Conservation (phyloP, 2,797 vertebrate species). For the Neoniphon sammara region DNA sequence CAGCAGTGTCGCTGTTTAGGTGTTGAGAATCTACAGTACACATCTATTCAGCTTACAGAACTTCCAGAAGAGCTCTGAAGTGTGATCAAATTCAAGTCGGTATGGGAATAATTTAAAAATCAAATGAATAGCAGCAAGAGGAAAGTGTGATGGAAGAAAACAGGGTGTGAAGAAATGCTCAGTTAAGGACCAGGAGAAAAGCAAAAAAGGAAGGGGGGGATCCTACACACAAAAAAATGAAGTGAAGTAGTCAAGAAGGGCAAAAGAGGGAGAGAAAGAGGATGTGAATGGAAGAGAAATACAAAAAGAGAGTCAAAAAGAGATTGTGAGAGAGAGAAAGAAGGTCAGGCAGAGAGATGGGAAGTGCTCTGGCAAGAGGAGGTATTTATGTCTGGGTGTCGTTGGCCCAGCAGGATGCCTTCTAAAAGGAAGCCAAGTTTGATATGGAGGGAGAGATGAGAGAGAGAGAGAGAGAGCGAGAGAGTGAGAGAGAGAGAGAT, state of each 20-base stretch:
- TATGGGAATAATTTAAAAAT: conserved; percentile 66
- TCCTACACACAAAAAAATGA: conserved; percentile 38
- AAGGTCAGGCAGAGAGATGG: conserved; percentile 75
- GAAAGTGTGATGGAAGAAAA: conserved; percentile 60
- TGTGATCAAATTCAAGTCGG: conserved; percentile 51
- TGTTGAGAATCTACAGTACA: conserved; percentile 13
- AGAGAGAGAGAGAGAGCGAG: conserved; percentile 42
- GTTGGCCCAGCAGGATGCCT: conserved; percentile 66
- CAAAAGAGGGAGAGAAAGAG: conserved; percentile 27
- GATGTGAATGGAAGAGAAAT: conserved; percentile 54
- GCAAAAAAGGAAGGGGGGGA: neutral
- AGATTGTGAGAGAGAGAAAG: conserved; percentile 54
- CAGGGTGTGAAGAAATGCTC: conserved; percentile 55
- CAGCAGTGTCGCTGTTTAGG: neutral
- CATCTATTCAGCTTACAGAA: conserved; percentile 21
- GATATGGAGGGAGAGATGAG: conserved; percentile 55
- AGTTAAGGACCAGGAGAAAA: conserved; percentile 27
- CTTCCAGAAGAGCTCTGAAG: conserved; percentile 37
- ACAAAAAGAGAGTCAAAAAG: conserved; percentile 43
- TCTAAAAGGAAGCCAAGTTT: conserved; percentile 73
- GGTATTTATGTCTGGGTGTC: conserved; percentile 78
- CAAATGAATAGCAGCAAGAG: conserved; percentile 54
- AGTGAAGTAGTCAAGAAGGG: conserved; percentile 40
- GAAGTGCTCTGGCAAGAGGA: conserved; percentile 64
- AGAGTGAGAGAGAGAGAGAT: conserved; percentile 30